A percentile compares a stretch with the other conserved stretches of the same genome.
Evolutionary conservation across 2,113 vertebrate species (phyloP).

Genomic region (Muscicapa adusta): DNA sequence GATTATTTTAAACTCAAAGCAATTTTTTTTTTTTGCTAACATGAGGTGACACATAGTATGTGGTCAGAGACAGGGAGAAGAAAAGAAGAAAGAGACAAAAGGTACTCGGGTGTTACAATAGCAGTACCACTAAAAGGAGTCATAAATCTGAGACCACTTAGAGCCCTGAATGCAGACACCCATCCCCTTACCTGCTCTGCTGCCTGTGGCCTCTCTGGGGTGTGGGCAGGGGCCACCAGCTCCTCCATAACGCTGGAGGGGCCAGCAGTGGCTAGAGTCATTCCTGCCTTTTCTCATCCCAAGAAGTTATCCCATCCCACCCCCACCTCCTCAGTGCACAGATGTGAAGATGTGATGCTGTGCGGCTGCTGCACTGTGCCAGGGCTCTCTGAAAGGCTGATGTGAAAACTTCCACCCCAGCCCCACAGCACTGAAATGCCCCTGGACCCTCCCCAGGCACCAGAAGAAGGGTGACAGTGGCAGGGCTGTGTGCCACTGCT

Average conservation of each 20-base stretch:
- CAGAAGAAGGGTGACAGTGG: background rate
- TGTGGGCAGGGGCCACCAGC: background rate
- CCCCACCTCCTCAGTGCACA: background rate
- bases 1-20: accelerated
- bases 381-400: accelerated
- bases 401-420: background rate
- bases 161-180: background rate
- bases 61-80: background rate
- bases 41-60: background rate
- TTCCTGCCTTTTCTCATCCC: background rate
- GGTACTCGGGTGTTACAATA: accelerated
- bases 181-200: background rate
- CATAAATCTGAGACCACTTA: background rate
- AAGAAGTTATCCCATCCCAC: accelerated
- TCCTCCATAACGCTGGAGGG: background rate
- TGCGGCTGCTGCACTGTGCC: accelerated
- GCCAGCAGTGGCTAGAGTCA: accelerated
- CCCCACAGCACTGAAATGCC: background rate
- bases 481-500: background rate
- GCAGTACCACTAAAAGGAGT: background rate
- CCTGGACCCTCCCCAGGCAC: background rate
- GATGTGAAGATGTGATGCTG: background rate
- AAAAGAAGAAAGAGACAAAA: background rate
- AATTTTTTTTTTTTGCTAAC: background rate
- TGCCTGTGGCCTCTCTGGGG: background rate